phyloP scores from a whole-genome alignment of 2,888 invertebrate species.

The Xanthia icteritia region DNA sequence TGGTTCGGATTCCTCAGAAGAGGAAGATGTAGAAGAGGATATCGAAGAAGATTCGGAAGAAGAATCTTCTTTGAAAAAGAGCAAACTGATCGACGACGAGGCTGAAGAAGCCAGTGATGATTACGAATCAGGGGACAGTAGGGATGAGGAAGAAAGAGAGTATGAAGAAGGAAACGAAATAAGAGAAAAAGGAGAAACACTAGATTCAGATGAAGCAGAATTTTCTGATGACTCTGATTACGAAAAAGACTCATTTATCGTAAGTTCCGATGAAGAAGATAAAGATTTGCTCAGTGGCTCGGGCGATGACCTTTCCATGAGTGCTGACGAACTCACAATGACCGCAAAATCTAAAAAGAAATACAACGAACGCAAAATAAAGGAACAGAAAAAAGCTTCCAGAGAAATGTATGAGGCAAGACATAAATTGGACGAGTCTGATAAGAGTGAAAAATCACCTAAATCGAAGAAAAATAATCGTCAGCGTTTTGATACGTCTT shows the following conservation, averaged over 20 bases:
- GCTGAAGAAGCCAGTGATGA: constrained; percentile 84
- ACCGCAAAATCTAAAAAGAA: constrained; percentile 84
- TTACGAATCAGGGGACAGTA: constrained; percentile 88
- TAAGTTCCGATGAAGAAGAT: constrained; percentile 87
- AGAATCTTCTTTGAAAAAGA: constrained; percentile 66
- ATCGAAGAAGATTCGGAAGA: constrained; percentile 74
- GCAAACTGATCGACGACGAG: constrained; percentile 78
- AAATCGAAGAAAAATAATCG: constrained; percentile 73
- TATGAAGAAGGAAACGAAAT: constrained; percentile 89
- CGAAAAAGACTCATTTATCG: constrained; percentile 90
- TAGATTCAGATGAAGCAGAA: constrained; percentile 85
- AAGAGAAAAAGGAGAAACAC: constrained; percentile 86
- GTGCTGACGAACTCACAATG: constrained; percentile 85
- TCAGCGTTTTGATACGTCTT: constrained; percentile 74
- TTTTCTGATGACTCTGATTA: constrained; percentile 85
- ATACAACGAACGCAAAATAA: constrained; percentile 82
- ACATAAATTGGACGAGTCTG: constrained; percentile 76
- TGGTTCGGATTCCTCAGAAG: constrained; percentile 56
- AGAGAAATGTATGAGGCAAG: constrained; percentile 86
- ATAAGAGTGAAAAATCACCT: constrained; percentile 65
- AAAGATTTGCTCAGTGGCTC: constrained; percentile 83
- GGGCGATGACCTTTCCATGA: constrained; percentile 85
- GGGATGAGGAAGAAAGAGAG: constrained; percentile 86
- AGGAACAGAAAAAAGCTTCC: constrained; percentile 86
- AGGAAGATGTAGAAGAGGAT: constrained; percentile 59